phyloP scores from a whole-genome alignment of 2,113 vertebrate species.

The Oxygymnocypris stewartii region DNA sequence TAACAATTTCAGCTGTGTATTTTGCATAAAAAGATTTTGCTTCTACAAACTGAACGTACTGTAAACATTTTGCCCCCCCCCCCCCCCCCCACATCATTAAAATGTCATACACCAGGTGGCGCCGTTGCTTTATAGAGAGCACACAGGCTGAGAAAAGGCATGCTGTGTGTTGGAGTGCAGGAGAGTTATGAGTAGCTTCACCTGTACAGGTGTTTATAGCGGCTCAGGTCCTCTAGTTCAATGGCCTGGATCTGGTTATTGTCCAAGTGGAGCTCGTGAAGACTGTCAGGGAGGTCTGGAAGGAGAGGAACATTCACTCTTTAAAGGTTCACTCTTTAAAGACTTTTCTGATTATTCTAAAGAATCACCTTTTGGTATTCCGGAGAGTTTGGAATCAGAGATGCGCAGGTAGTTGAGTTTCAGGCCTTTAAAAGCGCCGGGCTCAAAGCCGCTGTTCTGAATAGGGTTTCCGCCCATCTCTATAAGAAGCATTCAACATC shows the following conservation, averaged over 20 bases:
- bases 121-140: conserved; percentile 51
- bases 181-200: conserved; percentile 53
- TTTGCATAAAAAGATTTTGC: not conserved
- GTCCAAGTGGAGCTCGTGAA: conserved; percentile 86
- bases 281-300: conserved; percentile 84
- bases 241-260: conserved; percentile 88
- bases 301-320: not conserved
- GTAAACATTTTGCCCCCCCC: too few relatives aligned
- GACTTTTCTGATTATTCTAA: not conserved
- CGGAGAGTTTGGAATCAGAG: conserved; percentile 86
- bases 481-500: conserved; percentile 64
- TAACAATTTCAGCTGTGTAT: not conserved
- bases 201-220: conserved; percentile 84
- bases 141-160: not conserved
- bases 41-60: not conserved
- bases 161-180: not conserved
- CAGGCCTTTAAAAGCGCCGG: conserved; percentile 88
- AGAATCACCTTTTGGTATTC: conserved; percentile 86
- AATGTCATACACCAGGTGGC: conserved; percentile 57
- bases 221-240: conserved; percentile 84
- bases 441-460: conserved; percentile 88
- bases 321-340: not conserved
- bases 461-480: conserved; percentile 92
- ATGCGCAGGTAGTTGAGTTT: conserved; percentile 89
- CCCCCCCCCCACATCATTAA: too few relatives aligned